These are phyloP conservation scores for Corythaixoides concolor DNA, from an alignment of 2,113 vertebrate genomes.

Conservation along the genomic window DNA sequence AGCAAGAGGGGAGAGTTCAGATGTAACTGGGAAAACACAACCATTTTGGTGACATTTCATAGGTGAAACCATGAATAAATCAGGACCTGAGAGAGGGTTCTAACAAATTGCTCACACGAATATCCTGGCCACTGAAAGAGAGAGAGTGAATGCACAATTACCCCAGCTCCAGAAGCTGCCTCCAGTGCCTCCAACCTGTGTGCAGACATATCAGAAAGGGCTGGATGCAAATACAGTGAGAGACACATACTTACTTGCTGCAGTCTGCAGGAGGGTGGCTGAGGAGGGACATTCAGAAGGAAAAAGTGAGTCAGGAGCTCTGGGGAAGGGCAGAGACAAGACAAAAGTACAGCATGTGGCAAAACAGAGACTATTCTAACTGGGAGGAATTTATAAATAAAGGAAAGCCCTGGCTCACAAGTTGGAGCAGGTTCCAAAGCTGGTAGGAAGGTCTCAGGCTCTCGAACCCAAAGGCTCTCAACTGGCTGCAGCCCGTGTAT, in stretches of 20 bases:
- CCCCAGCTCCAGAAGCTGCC: neutral
- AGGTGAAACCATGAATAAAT: constrained; percentile 44
- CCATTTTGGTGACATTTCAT: neutral
- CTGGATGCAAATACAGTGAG: neutral
- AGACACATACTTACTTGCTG: neutral
- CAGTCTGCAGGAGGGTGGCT: neutral
- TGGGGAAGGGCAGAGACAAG: neutral
- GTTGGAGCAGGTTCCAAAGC: neutral
- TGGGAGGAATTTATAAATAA: neutral
- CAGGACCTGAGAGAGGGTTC: neutral
- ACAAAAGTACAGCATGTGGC: neutral
- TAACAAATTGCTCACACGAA: neutral
- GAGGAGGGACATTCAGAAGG: neutral
- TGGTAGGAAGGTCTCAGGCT: neutral
- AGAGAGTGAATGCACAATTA: neutral
- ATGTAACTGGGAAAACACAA: neutral
- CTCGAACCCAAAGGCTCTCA: neutral
- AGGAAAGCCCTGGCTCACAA: neutral
- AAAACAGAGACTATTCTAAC: neutral
- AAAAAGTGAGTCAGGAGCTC: neutral
- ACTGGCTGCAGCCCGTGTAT: fast-evolving
- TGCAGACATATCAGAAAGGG: neutral
- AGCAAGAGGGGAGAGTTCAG: neutral
- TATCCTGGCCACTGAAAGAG: neutral
- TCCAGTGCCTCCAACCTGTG: fast-evolving